phyloP scores from a whole-genome alignment of 2,888 invertebrate genomes.

The Meandrusa payeni region DNA sequence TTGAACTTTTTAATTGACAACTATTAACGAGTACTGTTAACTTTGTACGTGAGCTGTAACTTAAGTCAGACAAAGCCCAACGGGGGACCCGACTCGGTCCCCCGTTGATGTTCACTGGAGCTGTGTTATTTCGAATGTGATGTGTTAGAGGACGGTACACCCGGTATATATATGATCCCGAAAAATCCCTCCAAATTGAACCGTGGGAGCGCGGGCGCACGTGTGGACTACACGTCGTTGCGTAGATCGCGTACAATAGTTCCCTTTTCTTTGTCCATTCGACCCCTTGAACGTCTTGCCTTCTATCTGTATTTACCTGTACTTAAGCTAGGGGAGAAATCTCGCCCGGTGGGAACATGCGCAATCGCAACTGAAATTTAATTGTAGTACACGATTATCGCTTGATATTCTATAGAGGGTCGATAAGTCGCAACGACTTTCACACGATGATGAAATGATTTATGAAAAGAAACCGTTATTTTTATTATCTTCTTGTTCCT shows the following conservation, averaged over 20 bases:
- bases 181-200: conserved; percentile 51
- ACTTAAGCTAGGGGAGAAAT: conserved; percentile 64
- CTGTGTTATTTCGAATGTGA: conserved; percentile 59
- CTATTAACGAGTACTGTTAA: conserved; percentile 35
- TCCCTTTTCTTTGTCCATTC: conserved; percentile 64
- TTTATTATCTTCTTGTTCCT: conserved; percentile 7
- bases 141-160: conserved; percentile 38
- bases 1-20: conserved; percentile 52
- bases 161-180: conserved; percentile 63
- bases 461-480: conserved; percentile 8
- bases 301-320: conserved; percentile 73
- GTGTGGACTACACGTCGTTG: conserved; percentile 56
- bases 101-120: conserved; percentile 58
- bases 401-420: conserved; percentile 57
- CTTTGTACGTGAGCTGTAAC: conserved; percentile 25
- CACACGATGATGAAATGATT: conserved; percentile 59
- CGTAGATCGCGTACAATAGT: conserved; percentile 68
- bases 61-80: conserved; percentile 27
- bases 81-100: conserved; percentile 53
- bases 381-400: conserved; percentile 63
- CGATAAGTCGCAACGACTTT: conserved; percentile 51
- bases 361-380: conserved; percentile 67
- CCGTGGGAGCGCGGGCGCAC: conserved; percentile 73
- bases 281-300: conserved; percentile 73
- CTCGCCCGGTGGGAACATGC: conserved; percentile 70